A percentile compares a stretch with the other conserved stretches of the same genome.
Conservation (phyloP, 1,140 invertebrate species). For the Philopotamus ludificatus region DNA sequence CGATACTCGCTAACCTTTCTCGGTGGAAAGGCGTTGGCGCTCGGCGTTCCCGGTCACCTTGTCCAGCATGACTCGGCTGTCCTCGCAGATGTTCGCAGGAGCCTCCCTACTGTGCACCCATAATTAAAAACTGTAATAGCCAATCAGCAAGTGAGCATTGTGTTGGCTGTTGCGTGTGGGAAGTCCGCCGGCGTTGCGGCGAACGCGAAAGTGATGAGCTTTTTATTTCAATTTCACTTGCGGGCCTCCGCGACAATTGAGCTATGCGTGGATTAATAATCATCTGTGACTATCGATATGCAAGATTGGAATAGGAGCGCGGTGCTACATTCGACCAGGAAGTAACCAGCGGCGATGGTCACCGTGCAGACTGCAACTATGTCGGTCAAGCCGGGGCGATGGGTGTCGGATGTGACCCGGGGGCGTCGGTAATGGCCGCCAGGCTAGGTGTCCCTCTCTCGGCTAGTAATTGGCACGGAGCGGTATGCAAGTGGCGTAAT, state of each 20-base stretch:
- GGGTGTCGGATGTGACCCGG: neutral
- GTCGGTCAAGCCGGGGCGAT: neutral
- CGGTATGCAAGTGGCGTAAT: neutral
- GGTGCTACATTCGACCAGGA: neutral
- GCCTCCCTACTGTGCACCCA: constrained; percentile 34
- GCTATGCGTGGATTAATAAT: no score
- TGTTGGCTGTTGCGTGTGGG: neutral
- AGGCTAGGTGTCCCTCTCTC: no score
- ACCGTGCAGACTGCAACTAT: neutral
- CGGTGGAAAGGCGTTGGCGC: neutral
- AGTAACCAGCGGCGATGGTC: constrained; percentile 5
- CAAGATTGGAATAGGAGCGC: neutral
- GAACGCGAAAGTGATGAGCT: neutral
- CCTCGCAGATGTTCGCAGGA: constrained; percentile 21
- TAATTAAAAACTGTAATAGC: constrained; percentile 40
- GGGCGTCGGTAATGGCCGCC: constrained; percentile 11
- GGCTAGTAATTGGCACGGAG: neutral
- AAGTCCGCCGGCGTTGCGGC: neutral
- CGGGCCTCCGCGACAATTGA: no score
- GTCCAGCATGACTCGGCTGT: constrained; percentile 12
- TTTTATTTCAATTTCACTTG: no score
- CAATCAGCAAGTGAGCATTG: constrained; percentile 33
- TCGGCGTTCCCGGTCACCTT: neutral
- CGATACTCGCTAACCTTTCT: neutral
- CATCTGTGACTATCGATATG: neutral